These are phyloP conservation scores for Peromyscus nudipes DNA, from an alignment of 2,797 vertebrate genomes.

Conservation along the genomic window DNA sequence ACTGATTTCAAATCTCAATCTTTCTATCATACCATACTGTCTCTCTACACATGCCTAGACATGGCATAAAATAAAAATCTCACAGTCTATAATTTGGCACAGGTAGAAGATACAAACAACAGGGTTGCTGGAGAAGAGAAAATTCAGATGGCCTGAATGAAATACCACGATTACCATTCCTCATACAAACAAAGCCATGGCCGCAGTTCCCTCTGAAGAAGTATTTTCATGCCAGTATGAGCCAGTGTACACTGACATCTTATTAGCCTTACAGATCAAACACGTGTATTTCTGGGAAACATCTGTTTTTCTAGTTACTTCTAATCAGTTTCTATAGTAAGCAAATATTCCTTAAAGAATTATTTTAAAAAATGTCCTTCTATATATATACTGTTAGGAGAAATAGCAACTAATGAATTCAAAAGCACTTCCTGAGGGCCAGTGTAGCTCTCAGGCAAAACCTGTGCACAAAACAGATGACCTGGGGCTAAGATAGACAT, in stretches of 20 bases:
- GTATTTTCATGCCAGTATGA: neutral
- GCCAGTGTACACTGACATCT: neutral
- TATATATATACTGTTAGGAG: conserved; percentile 37
- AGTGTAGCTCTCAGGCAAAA: conserved; percentile 39
- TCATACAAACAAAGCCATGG: neutral
- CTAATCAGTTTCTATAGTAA: conserved; percentile 12
- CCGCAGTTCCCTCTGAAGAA: neutral
- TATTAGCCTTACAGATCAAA: neutral
- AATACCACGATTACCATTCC: neutral
- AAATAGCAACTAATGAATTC: conserved; percentile 39
- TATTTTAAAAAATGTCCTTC: neutral
- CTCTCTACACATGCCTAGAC: conserved; percentile 2
- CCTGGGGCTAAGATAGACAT: neutral
- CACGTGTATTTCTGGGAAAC: neutral
- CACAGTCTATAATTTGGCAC: neutral
- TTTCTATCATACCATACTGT: neutral
- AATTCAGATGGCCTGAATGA: neutral
- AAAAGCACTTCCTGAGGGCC: conserved; percentile 48
- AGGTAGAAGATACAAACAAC: neutral
- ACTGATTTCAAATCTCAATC: conserved; percentile 45
- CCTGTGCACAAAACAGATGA: conserved; percentile 33
- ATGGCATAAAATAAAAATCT: neutral
- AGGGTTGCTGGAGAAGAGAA: neutral
- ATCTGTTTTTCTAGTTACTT: conserved; percentile 14
- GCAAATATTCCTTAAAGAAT: conserved; percentile 17